phyloP scores from a whole-genome alignment of 1,140 invertebrate genomes.

The Drosophila pseudoobscura region DNA sequence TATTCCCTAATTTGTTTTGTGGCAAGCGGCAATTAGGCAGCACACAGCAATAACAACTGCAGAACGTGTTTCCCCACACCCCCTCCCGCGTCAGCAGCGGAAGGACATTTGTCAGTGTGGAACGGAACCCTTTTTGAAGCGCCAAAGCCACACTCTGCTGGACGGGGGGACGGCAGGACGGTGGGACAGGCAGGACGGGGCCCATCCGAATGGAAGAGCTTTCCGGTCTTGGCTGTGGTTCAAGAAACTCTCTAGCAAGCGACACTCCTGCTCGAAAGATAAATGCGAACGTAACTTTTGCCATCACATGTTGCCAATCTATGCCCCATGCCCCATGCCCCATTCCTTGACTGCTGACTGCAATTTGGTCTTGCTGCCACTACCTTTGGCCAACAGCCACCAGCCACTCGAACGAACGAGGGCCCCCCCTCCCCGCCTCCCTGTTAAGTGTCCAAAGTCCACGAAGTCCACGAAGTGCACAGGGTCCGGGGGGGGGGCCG shows the following conservation, averaged over 20 bases:
- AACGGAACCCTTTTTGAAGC: constrained; percentile 34
- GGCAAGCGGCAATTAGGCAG: constrained; percentile 36
- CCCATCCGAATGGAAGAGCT: constrained; percentile 12
- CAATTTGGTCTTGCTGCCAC: constrained; percentile 13
- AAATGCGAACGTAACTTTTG: constrained; percentile 78
- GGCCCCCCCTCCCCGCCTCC: neutral
- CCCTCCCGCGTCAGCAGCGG: constrained; percentile 7
- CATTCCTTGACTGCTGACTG: constrained; percentile 12
- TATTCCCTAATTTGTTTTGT: constrained; percentile 20
- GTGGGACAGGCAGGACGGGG: constrained; percentile 1
- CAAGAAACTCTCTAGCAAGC: constrained; percentile 79
- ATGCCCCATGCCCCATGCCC: constrained; percentile 27
- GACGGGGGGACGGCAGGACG: no score
- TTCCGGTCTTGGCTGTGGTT: constrained; percentile 70
- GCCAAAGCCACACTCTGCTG: constrained; percentile 6
- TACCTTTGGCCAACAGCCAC: constrained; percentile 29
- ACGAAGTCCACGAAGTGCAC: constrained; percentile 3
- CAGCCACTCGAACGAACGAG: constrained; percentile 22
- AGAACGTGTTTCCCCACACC: constrained; percentile 6
- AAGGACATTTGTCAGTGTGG: constrained; percentile 47
- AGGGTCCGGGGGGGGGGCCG: constrained; percentile 25
- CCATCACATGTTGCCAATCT: constrained; percentile 82
- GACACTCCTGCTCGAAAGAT: constrained; percentile 74
- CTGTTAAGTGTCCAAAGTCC: constrained; percentile 33
- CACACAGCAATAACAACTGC: constrained; percentile 18